Base-by-base conservation (phyloP, 2,797 vertebrate genomes). In the Eptatretus atami region DNA sequence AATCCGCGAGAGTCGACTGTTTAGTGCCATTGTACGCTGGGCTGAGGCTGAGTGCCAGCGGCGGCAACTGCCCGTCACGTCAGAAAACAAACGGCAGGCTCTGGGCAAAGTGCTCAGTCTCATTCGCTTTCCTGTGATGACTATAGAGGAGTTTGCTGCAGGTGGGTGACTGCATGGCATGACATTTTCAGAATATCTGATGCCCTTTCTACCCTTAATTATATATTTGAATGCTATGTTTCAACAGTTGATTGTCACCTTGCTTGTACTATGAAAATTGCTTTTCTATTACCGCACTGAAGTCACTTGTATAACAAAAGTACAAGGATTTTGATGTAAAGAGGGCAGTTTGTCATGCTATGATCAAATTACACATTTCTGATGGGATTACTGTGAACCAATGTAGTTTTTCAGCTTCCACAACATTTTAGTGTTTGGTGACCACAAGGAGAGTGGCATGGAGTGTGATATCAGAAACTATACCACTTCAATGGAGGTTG, bases 51-150 rank as follows among this genome's bases (percentile, higher is more conserved):
- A 98, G 71, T 79, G 86, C 69, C 86, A 86, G 71, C 76, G 92
- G 66, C 92, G 94, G 72, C 88, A 94, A 71, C 78, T 92, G 65
- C 82, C 82, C 69, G 78, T 75, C 63, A 82, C 82, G 1, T 79
- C 84, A 0, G 86, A 96, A 73, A 90, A 94, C 76, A 93, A 88
- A 74, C 77, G 90, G 60, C 79, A 83, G 66, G 82, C 82, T 61
- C 77, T 98, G 69, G 86, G 88, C 66, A 86, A 86, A 72, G 83
- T 87, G 0, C 78, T 95, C 15, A 78, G 81, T 0, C 85, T 98
- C 65, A 90, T 98, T 69, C 87, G 90, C 69, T 98, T 96, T 71
- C 92, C 92, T 0, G 75, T 98, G 67, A 95, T 98, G 90, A 96
- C 86, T 25, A 88, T 96, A 9, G 92, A 98, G 72, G 90, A 95